A percentile compares a stretch with the other conserved stretches of the same genome.
phyloP scores from a whole-genome alignment of 2,113 vertebrate species.

The Riparia riparia region DNA sequence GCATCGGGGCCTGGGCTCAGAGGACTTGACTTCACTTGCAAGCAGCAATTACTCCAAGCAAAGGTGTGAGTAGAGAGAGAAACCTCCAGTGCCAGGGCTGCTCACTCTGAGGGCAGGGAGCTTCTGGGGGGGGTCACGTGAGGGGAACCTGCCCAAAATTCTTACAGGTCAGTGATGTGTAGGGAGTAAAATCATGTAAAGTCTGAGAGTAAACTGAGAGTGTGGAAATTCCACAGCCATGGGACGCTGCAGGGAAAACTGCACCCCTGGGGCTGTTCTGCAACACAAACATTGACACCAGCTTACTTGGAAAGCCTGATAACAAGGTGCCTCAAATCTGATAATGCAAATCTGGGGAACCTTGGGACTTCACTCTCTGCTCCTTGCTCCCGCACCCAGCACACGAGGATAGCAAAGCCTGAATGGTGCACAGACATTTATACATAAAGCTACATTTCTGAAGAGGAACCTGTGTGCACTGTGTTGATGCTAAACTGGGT shows the following conservation, averaged over 20 bases:
- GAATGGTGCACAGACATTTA: neutral
- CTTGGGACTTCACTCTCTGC: neutral
- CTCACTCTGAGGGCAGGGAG: neutral
- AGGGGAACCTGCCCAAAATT: neutral
- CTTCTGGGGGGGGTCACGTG: neutral
- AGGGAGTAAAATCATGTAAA: neutral
- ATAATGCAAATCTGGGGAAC: neutral
- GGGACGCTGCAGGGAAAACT: neutral
- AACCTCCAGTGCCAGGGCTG: neutral
- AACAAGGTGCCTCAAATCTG: neutral
- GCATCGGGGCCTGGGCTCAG: fast-evolving
- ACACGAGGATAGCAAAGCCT: neutral
- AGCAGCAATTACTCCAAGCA: neutral
- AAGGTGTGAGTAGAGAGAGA: neutral
- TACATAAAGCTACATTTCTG: neutral
- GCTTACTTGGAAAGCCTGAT: neutral
- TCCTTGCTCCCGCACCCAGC: neutral
- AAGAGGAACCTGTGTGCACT: neutral
- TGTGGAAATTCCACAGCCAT: fast-evolving
- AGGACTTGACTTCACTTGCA: neutral
- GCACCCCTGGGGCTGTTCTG: neutral
- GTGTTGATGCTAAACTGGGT: neutral
- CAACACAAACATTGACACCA: fast-evolving
- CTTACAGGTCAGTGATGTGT: neutral
- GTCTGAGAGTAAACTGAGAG: neutral